Conservation (phyloP, 2,888 invertebrate genomes). For the Myathropa florea region DNA sequence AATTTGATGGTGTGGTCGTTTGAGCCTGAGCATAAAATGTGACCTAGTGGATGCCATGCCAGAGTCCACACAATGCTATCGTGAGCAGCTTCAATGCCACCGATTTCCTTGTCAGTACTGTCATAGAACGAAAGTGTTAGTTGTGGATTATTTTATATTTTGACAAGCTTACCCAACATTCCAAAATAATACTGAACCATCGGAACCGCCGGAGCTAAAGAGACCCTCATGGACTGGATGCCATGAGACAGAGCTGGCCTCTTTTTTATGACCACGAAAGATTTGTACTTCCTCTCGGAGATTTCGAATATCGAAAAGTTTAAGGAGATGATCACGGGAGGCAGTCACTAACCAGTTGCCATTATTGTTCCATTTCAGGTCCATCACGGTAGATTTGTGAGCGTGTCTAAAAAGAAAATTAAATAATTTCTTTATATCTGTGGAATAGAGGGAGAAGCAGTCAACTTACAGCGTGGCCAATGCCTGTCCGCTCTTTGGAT, state of each 20-base stretch:
- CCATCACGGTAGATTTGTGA: constrained; percentile 99
- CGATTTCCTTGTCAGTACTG: constrained; percentile 98
- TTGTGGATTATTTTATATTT: not conserved
- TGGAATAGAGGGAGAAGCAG: not conserved
- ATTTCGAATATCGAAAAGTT: constrained; percentile 98
- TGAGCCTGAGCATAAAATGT: constrained; percentile 99
- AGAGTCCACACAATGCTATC: constrained; percentile 99
- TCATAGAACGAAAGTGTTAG: not conserved
- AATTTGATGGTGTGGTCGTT: constrained; percentile 99
- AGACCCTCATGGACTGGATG: constrained; percentile 98
- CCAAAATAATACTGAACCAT: constrained; percentile 99
- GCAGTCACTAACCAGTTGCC: constrained; percentile 99
- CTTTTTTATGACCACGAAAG: constrained; percentile 99
- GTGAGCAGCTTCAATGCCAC: constrained; percentile 98
- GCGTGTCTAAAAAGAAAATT: constrained; percentile 87
- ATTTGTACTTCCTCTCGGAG: constrained; percentile 97
- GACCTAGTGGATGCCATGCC: constrained; percentile 99
- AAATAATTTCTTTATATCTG: not conserved
- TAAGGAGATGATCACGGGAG: constrained; percentile 97
- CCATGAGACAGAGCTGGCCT: constrained; percentile 98
- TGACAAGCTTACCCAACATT: constrained; percentile 90
- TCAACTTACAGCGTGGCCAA: constrained; percentile 92
- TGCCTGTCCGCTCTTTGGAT: constrained; percentile 97
- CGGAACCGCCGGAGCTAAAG: constrained; percentile 99
- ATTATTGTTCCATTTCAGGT: constrained; percentile 99